phyloP scores from a whole-genome alignment of 2,888 invertebrate genomes.

The Stenichneumon culpator region DNA sequence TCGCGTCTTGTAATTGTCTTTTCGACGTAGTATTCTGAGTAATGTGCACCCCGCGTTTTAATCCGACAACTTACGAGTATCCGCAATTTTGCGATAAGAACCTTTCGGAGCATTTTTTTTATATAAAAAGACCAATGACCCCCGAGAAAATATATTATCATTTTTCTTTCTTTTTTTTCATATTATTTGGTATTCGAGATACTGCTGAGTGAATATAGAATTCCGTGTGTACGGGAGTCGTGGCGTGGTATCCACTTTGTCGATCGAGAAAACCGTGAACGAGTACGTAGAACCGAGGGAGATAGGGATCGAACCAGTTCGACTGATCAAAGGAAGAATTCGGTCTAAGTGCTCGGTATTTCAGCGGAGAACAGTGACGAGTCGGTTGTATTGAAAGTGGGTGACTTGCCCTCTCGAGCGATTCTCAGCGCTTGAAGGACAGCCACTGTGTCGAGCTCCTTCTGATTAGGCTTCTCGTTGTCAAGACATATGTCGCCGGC shows the following conservation, averaged over 20 bases:
- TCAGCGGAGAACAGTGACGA: conserved; percentile 84
- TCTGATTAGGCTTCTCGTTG: conserved; percentile 93
- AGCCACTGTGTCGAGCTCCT: conserved; percentile 96
- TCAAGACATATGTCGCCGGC: conserved; percentile 95
- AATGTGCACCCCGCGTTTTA: conserved; percentile 13
- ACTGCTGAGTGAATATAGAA: conserved; percentile 40
- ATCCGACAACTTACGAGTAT: background rate
- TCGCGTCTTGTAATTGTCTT: conserved; percentile 22
- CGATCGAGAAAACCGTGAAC: background rate
- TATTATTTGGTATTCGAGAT: conserved; percentile 55
- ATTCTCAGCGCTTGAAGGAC: conserved; percentile 95
- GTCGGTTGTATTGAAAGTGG: conserved; percentile 87
- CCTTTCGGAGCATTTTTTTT: background rate
- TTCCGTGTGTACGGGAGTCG: conserved; percentile 4
- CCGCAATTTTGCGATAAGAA: conserved; percentile 18
- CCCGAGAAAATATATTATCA: conserved; percentile 41
- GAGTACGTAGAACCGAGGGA: background rate
- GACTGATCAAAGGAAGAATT: background rate
- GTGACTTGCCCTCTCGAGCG: conserved; percentile 90
- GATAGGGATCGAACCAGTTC: background rate
- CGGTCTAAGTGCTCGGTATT: conserved; percentile 78
- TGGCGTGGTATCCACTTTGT: background rate
- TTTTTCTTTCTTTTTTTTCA: conserved; percentile 44
- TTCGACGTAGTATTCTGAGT: conserved; percentile 39
- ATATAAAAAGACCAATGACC: conserved; percentile 28